Percentiles rank a stretch among this genome's conserved stretches.
Conservation (phyloP, 37 sponge, comb jelly and placozoan genomes). For the Eunapius fragilis region DNA sequence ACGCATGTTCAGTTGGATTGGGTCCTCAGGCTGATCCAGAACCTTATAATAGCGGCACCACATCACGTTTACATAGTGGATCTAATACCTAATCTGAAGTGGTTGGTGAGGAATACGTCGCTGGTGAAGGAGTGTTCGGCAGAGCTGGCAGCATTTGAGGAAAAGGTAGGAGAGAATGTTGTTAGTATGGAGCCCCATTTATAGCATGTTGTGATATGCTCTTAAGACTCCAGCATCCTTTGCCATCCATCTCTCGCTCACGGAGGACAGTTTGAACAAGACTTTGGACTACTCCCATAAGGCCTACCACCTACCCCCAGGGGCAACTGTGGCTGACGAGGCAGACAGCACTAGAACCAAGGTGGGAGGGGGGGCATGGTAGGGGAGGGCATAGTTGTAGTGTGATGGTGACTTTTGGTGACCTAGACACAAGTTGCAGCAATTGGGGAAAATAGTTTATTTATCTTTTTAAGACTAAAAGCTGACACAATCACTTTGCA, state of each 20-base stretch:
- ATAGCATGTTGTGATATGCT: too few relatives aligned
- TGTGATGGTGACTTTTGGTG: not conserved
- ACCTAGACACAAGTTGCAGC: not conserved
- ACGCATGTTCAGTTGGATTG: constrained; percentile 67
- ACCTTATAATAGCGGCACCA: constrained; percentile 29
- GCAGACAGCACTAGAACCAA: constrained; percentile 71
- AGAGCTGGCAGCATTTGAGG: constrained; percentile 57
- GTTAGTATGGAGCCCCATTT: not conserved
- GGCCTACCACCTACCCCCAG: constrained; percentile 39
- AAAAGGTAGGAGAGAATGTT: constrained; percentile 35
- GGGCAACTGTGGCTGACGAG: constrained; percentile 74
- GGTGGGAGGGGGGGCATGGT: not conserved
- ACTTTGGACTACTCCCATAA: constrained; percentile 68
- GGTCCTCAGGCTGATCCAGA: constrained; percentile 62
- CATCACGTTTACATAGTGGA: constrained; percentile 65
- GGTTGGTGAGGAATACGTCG: constrained; percentile 51
- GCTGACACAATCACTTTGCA: too few relatives aligned
- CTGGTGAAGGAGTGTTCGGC: constrained; percentile 50
- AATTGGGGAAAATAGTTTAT: not conserved
- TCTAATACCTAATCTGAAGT: constrained; percentile 74
- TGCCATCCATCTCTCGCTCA: constrained; percentile 61
- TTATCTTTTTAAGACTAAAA: too few relatives aligned
- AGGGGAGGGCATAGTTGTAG: not conserved
- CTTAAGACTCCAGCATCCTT: constrained; percentile 19
- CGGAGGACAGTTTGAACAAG: constrained; percentile 56